phyloP scores from a whole-genome alignment of 2,888 invertebrate genomes.

The Brachylomia viminalis region DNA sequence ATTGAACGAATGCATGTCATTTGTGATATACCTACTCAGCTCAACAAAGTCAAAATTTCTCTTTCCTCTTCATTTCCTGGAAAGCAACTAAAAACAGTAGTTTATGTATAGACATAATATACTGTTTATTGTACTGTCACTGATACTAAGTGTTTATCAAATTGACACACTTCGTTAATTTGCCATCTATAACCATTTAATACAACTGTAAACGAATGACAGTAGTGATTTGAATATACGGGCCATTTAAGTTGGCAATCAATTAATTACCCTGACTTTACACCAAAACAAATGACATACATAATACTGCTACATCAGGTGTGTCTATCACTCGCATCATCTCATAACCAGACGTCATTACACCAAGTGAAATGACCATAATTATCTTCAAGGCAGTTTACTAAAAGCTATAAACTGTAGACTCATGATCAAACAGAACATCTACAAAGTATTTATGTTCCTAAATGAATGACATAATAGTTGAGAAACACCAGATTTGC shows the following conservation, averaged over 20 bases:
- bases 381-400: conserved; percentile 21
- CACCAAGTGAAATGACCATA: conserved; percentile 17
- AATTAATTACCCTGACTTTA: too few relatives aligned
- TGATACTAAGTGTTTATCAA: neutral
- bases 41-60: neutral
- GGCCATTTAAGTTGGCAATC: neutral
- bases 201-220: neutral
- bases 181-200: neutral
- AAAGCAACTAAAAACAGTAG: neutral
- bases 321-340: neutral
- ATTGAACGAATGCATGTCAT: neutral
- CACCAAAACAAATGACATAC: too few relatives aligned
- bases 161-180: neutral
- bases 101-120: neutral
- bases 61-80: neutral
- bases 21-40: neutral
- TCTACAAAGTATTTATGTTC: conserved; percentile 28
- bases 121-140: neutral
- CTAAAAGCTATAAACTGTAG: conserved; percentile 36
- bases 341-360: conserved; percentile 24
- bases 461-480: conserved; percentile 46
- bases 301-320: too few relatives aligned
- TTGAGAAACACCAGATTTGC: conserved; percentile 44
- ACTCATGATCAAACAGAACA: conserved; percentile 32
- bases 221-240: neutral